Conservation (phyloP, 2,797 vertebrate species). For the Acanthurus lineatus region DNA sequence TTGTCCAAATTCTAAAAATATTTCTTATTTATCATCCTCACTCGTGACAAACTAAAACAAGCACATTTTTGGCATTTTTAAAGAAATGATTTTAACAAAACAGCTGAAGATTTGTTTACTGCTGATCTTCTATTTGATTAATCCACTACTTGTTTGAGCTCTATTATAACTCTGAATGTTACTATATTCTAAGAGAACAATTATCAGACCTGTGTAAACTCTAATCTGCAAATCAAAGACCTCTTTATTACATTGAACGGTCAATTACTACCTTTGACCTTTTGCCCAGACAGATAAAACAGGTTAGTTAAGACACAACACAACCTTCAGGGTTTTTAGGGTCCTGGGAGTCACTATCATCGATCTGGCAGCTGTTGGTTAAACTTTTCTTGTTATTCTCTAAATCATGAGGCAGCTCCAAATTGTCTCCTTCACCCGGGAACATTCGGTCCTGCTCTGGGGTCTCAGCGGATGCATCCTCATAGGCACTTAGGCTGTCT, state of each 20-base stretch:
- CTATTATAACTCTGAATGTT: slow-evolving; percentile 10
- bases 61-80: neutral
- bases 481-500: slow-evolving; percentile 80
- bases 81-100: neutral
- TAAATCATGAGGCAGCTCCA: slow-evolving; percentile 59
- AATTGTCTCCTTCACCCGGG: slow-evolving; percentile 44
- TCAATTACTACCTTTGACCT: slow-evolving; percentile 4
- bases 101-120: neutral
- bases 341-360: slow-evolving; percentile 16
- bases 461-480: slow-evolving; percentile 76
- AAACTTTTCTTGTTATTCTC: slow-evolving; percentile 20
- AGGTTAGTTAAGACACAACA: slow-evolving; percentile 76
- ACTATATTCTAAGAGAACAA: slow-evolving; percentile 14
- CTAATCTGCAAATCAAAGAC: slow-evolving; percentile 17
- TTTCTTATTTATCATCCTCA: neutral
- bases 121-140: neutral
- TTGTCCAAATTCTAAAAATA: neutral
- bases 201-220: slow-evolving; percentile 13
- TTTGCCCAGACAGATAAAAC: slow-evolving; percentile 12
- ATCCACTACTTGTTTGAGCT: neutral
- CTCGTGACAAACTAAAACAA: neutral
- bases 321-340: slow-evolving; percentile 63
- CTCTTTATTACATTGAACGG: slow-evolving; percentile 7
- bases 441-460: slow-evolving; percentile 72
- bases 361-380: neutral